A percentile compares a stretch with the other conserved stretches of the same genome.
Evolutionary conservation across 2,113 vertebrate genomes (phyloP).

Genomic region (Microcebus griseorufus): DNA sequence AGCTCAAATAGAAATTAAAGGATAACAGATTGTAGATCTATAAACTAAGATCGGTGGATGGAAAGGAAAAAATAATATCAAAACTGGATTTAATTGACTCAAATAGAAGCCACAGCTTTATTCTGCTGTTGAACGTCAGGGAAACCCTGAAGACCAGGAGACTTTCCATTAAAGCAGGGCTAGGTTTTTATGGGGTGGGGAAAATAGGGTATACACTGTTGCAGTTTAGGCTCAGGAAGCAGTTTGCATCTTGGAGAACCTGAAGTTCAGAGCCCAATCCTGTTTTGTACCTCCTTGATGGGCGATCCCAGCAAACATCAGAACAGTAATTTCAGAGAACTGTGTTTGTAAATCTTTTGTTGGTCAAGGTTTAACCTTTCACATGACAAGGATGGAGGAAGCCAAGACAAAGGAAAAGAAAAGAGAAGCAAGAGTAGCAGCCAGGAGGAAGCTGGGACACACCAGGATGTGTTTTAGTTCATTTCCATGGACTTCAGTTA

Average conservation of each 20-base stretch:
- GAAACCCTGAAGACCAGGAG: neutral
- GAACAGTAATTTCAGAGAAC: neutral
- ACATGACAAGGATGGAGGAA: neutral
- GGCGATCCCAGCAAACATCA: neutral
- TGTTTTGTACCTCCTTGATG: too few relatives aligned
- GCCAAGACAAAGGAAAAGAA: too few relatives aligned
- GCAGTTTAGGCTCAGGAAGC: fast-evolving
- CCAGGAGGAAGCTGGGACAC: fast-evolving
- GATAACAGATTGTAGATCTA: neutral
- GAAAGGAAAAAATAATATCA: neutral
- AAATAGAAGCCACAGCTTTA: too few relatives aligned
- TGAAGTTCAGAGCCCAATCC: fast-evolving
- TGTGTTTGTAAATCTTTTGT: neutral
- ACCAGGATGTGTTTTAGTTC: fast-evolving
- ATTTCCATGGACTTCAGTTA: neutral
- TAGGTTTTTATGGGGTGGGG: fast-evolving
- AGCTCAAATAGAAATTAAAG: neutral
- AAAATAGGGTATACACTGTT: fast-evolving
- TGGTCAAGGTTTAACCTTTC: neutral
- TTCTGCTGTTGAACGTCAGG: neutral
- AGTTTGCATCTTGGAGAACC: neutral
- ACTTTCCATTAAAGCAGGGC: too few relatives aligned
- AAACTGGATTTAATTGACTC: neutral
- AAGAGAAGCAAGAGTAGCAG: neutral
- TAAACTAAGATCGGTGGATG: neutral